A percentile compares a stretch with the other conserved stretches of the same genome.
Conservation (phyloP, 2,113 vertebrate genomes). For the Malurus alboscapulatus region DNA sequence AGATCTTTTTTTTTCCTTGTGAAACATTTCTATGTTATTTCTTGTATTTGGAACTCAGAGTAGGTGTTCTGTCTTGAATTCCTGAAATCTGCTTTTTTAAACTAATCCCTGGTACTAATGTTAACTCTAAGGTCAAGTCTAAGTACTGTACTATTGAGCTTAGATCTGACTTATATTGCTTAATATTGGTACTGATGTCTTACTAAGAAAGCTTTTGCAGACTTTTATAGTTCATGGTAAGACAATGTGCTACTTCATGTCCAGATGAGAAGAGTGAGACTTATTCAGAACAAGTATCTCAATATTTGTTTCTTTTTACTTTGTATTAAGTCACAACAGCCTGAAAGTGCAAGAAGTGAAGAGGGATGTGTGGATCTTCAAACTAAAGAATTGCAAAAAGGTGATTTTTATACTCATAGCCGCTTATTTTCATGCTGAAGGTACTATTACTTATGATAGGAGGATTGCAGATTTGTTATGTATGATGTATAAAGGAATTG, state of each 20-base stretch:
- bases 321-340: neutral
- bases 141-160: neutral
- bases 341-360: slow-evolving; percentile 22
- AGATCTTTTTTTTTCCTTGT: neutral
- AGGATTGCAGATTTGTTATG: neutral
- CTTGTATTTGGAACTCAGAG: neutral
- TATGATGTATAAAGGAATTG: neutral
- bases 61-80: neutral
- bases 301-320: neutral
- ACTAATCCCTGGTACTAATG: neutral
- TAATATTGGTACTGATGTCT: neutral
- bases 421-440: neutral
- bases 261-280: neutral
- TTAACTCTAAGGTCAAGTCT: neutral
- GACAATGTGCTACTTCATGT: neutral
- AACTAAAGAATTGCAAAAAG: slow-evolving; percentile 30
- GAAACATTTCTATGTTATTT: neutral
- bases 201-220: neutral
- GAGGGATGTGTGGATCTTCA: neutral
- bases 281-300: neutral
- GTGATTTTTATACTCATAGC: slow-evolving; percentile 6
- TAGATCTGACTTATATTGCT: neutral
- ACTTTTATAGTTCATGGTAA: neutral
- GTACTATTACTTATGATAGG: neutral
- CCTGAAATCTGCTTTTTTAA: neutral